Base-by-base conservation (phyloP, 2,113 vertebrate species). In the Bufo bufo region DNA sequence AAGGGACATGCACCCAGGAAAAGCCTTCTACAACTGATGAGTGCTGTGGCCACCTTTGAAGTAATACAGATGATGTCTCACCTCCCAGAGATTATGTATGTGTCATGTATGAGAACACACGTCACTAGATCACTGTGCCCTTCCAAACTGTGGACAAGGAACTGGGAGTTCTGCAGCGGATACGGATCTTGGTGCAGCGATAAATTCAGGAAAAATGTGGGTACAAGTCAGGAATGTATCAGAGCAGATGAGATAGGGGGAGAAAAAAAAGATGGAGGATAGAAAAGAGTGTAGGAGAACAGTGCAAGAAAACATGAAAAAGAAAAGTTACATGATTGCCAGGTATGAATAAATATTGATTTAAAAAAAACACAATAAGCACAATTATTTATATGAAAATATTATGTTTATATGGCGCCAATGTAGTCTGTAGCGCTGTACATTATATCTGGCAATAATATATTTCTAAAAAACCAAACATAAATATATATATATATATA, bases 41-140 rank as follows among this genome's bases (percentile, higher is more conserved):
- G 33, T 33, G 33, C 33, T 33, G 33, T 33, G 33, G 33, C 33
- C 33, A 33, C 33, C 33, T 33, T 33, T 33, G 33, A 33, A 52
- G 9, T 9, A 52, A 6, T 5, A 52, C 9, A 52, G 52, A 9
- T 65, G 11, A 78, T 47, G 43, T 59, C 82, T 74, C 93, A 96
- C 96, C 96, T 96, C 89, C 95, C 96, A 88, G 96, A 96, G 91
- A 96, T 91, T 71, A 96, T 94, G 52, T 94, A 91, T 91, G 94
- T 95, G 92, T 96, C 95, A 87, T 96, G 92, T 3, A 94, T 93
- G 80, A 94, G 91, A 85, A 95, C 95, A 10, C 93, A 95, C 85
- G 96, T 96, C 90, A 96, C 89, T 12, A 96, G 94, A 92, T 96
- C 96, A 77, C 92, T 95, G 93, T 96, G 96, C 87, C 95, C 96